Evolutionary conservation across 1,140 invertebrate genomes (phyloP).

Genomic region (Drosophila arawakana): DNA sequence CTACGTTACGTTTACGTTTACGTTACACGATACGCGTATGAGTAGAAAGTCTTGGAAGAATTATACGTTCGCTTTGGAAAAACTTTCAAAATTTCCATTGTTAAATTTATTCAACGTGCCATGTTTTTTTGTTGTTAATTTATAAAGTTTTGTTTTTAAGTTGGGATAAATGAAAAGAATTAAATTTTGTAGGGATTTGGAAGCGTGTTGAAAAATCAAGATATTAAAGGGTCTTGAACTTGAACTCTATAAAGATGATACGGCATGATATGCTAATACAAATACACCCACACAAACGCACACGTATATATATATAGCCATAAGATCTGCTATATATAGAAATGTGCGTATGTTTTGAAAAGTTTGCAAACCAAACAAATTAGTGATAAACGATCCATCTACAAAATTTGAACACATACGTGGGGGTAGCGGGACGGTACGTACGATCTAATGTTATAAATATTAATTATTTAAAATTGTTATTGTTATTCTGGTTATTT

Average conservation of each 20-base stretch:
- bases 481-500: neutral
- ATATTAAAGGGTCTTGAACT: neutral
- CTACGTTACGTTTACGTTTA: slow-evolving; percentile 1
- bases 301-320: neutral
- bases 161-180: slow-evolving; percentile 19
- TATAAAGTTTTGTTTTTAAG: slow-evolving; percentile 8
- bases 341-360: neutral
- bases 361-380: slow-evolving; percentile 34
- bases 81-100: slow-evolving; percentile 30
- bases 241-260: slow-evolving; percentile 9
- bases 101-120: slow-evolving; percentile 64
- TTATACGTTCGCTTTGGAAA: neutral
- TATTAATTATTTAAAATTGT: slow-evolving; percentile 4
- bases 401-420: slow-evolving; percentile 24
- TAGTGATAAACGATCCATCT: slow-evolving; percentile 27
- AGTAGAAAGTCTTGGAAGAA: slow-evolving; percentile 9
- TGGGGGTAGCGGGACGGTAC: neutral
- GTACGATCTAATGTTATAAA: slow-evolving; percentile 8
- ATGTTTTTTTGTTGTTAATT: slow-evolving; percentile 59
- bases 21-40: slow-evolving; percentile 2
- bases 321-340: neutral
- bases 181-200: neutral
- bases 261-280: neutral
- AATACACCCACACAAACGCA: slow-evolving; percentile 4
- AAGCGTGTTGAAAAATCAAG: neutral